Percentiles rank a stretch among this genome's conserved stretches.
Conservation (phyloP, 2,888 invertebrate species). For the Amphipyra berbera region DNA sequence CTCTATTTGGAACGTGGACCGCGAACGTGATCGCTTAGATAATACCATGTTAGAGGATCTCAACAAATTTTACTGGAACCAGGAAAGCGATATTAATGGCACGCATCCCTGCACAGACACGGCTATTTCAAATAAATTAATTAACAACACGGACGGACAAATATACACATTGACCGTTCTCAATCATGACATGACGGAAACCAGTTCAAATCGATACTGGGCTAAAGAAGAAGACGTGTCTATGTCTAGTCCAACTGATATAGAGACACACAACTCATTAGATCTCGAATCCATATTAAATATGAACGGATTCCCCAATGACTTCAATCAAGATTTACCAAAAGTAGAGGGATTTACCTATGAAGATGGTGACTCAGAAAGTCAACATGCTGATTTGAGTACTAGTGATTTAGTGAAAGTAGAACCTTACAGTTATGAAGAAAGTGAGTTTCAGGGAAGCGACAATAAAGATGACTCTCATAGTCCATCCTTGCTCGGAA, state of each 20-base stretch:
- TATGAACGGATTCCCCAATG: constrained; percentile 91
- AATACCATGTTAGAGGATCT: constrained; percentile 95
- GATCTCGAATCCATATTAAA: constrained; percentile 95
- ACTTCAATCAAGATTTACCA: constrained; percentile 91
- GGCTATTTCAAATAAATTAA: constrained; percentile 87
- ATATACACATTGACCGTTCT: constrained; percentile 96
- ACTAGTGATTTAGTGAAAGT: constrained; percentile 90
- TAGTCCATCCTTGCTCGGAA: constrained; percentile 82
- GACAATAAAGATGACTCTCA: constrained; percentile 85
- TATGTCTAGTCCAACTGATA: constrained; percentile 90
- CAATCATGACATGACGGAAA: constrained; percentile 93
- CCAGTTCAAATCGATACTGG: constrained; percentile 91
- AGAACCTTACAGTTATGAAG: constrained; percentile 83
- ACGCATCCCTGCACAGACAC: constrained; percentile 86
- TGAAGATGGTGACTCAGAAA: constrained; percentile 94
- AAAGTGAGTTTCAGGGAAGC: constrained; percentile 77
- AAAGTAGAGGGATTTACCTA: constrained; percentile 93
- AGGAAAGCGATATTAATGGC: constrained; percentile 90
- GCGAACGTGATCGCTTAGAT: constrained; percentile 93
- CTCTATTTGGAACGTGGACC: constrained; percentile 92
- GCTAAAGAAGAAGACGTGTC: constrained; percentile 91
- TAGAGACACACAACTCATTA: constrained; percentile 91
- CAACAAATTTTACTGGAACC: constrained; percentile 95
- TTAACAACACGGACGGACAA: constrained; percentile 93
- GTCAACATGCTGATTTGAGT: constrained; percentile 92